Evolutionary conservation across 2,888 invertebrate species (phyloP), one percentile per base, ranked within the genome.

Genomic region (Cacoxenus indagator): DNA sequence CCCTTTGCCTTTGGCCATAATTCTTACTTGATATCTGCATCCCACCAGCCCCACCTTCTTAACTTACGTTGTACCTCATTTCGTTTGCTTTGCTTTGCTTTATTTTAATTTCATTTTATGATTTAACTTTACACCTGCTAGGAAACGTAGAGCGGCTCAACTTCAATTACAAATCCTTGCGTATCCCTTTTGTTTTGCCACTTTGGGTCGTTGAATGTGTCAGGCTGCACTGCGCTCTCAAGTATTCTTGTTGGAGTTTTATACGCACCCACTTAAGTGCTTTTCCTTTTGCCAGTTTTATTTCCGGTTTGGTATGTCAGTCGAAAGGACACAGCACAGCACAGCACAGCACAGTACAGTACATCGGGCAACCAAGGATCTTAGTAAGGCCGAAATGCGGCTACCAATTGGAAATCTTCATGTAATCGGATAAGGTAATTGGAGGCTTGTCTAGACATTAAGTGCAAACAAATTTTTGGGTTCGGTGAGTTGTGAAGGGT

Each of bases 351-450:
- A n/a, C n/a, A n/a, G n/a, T n/a, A n/a, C n/a, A n/a, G n/a, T 19
- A 51, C 54, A 29, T 65, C 19, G 11, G 69, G 69, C 68, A 69
- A 69, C 22, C 55, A 67, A 61, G 69, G 70, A 59, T 64, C 70
- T 67, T 37, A 31, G 24, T 65, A 77, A 74, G 70, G 77, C 77
- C 75, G 68, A 65, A 70, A 70, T 17, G 37, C 8, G 78, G 75
- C 73, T 73, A 71, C 69, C 72, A 72, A 75, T 79, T 75, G 73
- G 75, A 84, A 84, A 86, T 84, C 84, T 85, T 85, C 78, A 72
- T 83, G 86, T 85, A 85, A 85, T 85, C 85, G 86, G 85, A 85
- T 85, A 85, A 85, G 85, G 86, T 85, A 85, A 85, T 85, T 86
- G 86, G 84, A 85, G 84, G 85, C 84, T 84, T 85, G 85, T 85